Percentiles rank a stretch among this genome's conserved stretches.
Evolutionary conservation across 92 coral and sea anemone genomes (phyloP).

Genomic region (Chrysogorgia sp.): DNA sequence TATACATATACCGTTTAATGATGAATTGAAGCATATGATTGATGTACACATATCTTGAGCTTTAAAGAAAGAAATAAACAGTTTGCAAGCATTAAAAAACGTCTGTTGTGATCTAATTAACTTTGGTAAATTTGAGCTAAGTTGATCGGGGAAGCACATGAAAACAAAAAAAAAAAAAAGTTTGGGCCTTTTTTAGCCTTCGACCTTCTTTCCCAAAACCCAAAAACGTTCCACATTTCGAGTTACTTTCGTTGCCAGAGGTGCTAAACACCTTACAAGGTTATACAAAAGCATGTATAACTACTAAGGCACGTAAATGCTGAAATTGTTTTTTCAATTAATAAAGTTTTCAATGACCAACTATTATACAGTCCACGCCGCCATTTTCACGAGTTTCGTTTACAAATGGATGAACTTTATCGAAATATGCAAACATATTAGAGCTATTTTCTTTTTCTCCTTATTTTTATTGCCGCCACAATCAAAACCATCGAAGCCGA

Average conservation of each 20-base stretch:
- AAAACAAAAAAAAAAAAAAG: background rate
- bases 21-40: slow-evolving; percentile 24
- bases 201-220: slow-evolving; percentile 5
- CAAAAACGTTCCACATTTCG: background rate
- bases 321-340: too few species aligned
- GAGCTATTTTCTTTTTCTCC: too few species aligned
- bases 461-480: too few species aligned
- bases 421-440: too few species aligned
- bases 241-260: background rate
- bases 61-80: slow-evolving; percentile 45
- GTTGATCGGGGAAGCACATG: background rate
- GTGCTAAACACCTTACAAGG: background rate
- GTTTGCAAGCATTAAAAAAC: slow-evolving; percentile 22
- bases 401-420: too few species aligned
- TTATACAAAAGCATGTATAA: too few species aligned
- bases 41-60: slow-evolving; percentile 18
- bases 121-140: background rate
- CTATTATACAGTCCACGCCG: background rate
- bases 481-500: too few species aligned
- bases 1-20: slow-evolving; percentile 24
- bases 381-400: slow-evolving; percentile 20
- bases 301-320: too few species aligned
- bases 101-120: background rate
- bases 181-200: slow-evolving; percentile 10
- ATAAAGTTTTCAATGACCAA: background rate